Conservation (phyloP, 2,797 vertebrate genomes). For the Sebastolobus altivelis region DNA sequence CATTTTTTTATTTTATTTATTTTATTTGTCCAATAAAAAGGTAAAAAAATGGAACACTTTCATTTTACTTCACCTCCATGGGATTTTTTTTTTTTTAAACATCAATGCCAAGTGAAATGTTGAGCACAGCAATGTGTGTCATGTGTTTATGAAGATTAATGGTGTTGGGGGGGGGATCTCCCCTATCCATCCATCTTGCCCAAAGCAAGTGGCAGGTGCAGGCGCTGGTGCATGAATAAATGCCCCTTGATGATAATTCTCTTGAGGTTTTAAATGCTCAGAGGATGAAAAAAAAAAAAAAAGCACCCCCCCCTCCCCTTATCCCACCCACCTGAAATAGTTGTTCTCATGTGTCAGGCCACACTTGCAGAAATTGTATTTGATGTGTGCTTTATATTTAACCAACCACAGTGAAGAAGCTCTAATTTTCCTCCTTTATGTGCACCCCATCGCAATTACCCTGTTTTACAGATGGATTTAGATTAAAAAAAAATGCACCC, state of each 20-base stretch:
- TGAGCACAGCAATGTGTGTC: conserved; percentile 50
- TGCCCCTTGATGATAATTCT: conserved; percentile 76
- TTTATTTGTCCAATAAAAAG: background rate
- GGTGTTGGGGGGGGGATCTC: conserved; percentile 53
- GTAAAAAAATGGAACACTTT: background rate
- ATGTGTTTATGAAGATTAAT: conserved; percentile 77
- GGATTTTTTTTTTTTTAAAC: conserved; percentile 14
- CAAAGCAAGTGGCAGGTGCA: conserved; percentile 79
- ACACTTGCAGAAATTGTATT: conserved; percentile 24
- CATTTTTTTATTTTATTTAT: no score
- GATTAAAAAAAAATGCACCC: conserved; percentile 5
- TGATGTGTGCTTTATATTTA: conserved; percentile 8
- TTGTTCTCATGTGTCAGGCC: conserved; percentile 27
- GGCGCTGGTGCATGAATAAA: conserved; percentile 76
- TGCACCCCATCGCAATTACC: background rate
- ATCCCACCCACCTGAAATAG: conserved; percentile 42
- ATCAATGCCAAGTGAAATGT: conserved; percentile 54
- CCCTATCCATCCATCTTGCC: conserved; percentile 74
- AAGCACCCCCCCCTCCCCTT: background rate
- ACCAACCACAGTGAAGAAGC: background rate
- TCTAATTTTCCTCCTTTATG: background rate
- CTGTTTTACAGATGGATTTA: conserved; percentile 29
- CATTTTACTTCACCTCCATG: background rate
- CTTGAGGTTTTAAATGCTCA: conserved; percentile 59
- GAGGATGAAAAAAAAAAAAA: background rate